phyloP scores from a whole-genome alignment of 2,888 invertebrate genomes.

The Rugalucina vietnamica region DNA sequence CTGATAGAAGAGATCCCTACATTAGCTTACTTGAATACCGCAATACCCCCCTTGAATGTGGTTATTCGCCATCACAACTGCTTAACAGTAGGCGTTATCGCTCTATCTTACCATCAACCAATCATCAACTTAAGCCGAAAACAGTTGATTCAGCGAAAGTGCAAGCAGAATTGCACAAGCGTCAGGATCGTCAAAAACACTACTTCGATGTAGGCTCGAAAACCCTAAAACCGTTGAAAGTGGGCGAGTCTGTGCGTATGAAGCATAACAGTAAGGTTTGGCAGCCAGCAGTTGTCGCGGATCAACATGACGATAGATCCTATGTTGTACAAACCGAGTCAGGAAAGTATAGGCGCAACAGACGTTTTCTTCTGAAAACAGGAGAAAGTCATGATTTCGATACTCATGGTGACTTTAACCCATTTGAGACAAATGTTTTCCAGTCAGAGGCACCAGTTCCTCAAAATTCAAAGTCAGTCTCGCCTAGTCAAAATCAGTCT shows the following conservation, averaged over 20 bases:
- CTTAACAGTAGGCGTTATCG: constrained; percentile 38
- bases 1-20: constrained; percentile 32
- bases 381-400: background rate
- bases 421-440: background rate
- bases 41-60: constrained; percentile 30
- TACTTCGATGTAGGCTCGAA: background rate
- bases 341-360: constrained; percentile 19
- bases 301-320: constrained; percentile 2
- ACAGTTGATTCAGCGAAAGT: background rate
- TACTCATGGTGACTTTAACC: background rate
- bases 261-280: constrained; percentile 1
- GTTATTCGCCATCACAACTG: constrained; percentile 48
- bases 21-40: constrained; percentile 40
- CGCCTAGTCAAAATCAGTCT: background rate
- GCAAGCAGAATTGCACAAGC: background rate
- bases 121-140: background rate
- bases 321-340: constrained; percentile 15
- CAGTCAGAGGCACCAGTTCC: background rate
- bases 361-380: constrained; percentile 11
- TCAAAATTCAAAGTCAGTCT: too few relatives aligned
- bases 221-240: background rate
- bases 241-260: constrained; percentile 6
- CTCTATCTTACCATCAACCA: constrained; percentile 30
- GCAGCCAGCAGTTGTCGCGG: constrained; percentile 26
- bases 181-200: constrained; percentile 16